Conservation (phyloP, 2,797 vertebrate genomes). For the Brachyrhaphis roseni region DNA sequence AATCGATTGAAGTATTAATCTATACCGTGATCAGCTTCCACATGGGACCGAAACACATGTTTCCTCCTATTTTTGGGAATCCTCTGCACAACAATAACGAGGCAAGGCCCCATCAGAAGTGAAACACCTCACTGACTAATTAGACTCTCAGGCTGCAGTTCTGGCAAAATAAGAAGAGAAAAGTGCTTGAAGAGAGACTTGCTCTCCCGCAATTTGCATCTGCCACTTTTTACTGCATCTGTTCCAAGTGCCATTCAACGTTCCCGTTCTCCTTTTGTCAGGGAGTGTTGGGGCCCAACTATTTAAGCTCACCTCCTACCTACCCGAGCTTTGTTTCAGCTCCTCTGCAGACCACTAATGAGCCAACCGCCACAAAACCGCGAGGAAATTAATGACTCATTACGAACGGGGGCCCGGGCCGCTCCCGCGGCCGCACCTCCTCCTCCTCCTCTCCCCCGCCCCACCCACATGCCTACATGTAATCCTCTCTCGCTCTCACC, state of each 20-base stretch:
- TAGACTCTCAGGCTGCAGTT: slow-evolving; percentile 78
- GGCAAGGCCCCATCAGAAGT: slow-evolving; percentile 73
- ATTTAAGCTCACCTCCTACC: slow-evolving; percentile 99
- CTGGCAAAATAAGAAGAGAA: slow-evolving; percentile 75
- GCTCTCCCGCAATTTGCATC: slow-evolving; percentile 82
- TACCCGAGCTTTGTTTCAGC: slow-evolving; percentile 91
- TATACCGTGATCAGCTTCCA: slow-evolving; percentile 52
- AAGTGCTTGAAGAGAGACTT: slow-evolving; percentile 81
- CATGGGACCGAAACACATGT: slow-evolving; percentile 66
- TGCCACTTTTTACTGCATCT: slow-evolving; percentile 91
- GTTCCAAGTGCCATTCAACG: slow-evolving; percentile 89
- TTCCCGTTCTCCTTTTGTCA: slow-evolving; percentile 82
- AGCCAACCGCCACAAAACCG: slow-evolving; percentile 96
- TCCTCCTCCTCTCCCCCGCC: slow-evolving; percentile 46
- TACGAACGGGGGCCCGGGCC: slow-evolving; percentile 90
- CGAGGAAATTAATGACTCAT: slow-evolving; percentile 98
- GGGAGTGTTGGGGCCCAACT: slow-evolving; percentile 88
- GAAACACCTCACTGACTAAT: slow-evolving; percentile 80
- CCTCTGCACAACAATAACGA: slow-evolving; percentile 73
- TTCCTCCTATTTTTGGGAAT: slow-evolving; percentile 53
- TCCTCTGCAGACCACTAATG: slow-evolving; percentile 96
- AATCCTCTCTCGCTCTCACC: slow-evolving; percentile 57
- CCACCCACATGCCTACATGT: slow-evolving; percentile 66
- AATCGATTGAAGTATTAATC: slow-evolving; percentile 54
- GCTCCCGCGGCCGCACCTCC: slow-evolving; percentile 86